A percentile compares a stretch with the other conserved stretches of the same genome.
These are phyloP conservation scores for Parasteatoda tepidariorum DNA, from an alignment of 1,140 invertebrate genomes.

Conservation along the genomic window DNA sequence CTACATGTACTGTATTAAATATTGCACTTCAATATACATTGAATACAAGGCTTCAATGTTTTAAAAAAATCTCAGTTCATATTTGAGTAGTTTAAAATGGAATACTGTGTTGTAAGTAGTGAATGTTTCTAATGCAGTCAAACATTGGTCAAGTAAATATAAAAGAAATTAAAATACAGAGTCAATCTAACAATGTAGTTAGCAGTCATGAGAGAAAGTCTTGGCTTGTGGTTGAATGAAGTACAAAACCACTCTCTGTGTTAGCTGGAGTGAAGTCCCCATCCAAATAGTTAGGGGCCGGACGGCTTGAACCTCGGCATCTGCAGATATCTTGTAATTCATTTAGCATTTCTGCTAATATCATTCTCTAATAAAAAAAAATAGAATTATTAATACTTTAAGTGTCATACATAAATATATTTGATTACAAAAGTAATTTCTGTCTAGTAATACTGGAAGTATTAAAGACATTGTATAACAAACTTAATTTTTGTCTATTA, in stretches of 20 bases:
- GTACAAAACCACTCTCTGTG: constrained; percentile 49
- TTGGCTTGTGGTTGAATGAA: constrained; percentile 47
- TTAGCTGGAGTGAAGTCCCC: constrained; percentile 47
- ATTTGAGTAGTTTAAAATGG: background rate
- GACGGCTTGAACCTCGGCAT: constrained; percentile 57
- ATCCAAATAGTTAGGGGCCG: constrained; percentile 52
- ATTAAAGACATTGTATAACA: too few species aligned
- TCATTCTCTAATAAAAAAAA: constrained; percentile 39
- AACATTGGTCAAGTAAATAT: background rate
- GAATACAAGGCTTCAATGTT: background rate
- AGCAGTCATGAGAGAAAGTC: constrained; percentile 51
- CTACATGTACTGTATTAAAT: background rate
- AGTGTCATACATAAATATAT: background rate
- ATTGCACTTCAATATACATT: background rate
- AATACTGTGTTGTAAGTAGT: background rate
- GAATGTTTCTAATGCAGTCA: background rate
- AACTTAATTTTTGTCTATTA: too few species aligned
- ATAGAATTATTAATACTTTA: too few species aligned
- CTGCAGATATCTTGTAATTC: constrained; percentile 52
- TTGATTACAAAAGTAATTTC: too few species aligned
- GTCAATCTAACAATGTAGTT: background rate
- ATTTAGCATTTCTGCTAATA: constrained; percentile 38
- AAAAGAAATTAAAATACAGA: background rate
- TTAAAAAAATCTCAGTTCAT: background rate
- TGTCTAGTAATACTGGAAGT: too few species aligned